Conservation (phyloP, 2,113 vertebrate genomes). For the Brienomyrus longianalis region DNA sequence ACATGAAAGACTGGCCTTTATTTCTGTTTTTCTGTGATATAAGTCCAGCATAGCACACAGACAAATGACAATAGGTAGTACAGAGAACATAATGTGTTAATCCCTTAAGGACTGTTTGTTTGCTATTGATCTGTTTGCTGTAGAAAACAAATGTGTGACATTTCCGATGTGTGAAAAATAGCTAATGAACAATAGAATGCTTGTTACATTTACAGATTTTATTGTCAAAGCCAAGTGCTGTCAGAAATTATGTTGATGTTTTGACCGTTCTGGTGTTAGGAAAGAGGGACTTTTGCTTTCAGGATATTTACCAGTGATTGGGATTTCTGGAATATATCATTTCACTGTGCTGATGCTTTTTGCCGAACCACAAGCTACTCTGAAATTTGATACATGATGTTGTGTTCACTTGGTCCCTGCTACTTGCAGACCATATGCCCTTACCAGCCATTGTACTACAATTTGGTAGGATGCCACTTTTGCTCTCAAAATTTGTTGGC, state of each 20-base stretch:
- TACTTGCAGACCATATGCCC: neutral
- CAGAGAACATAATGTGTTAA: neutral
- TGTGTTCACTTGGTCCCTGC: neutral
- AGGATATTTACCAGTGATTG: neutral
- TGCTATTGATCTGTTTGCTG: neutral
- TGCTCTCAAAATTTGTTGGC: neutral
- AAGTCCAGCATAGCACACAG: neutral
- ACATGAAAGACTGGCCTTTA: neutral
- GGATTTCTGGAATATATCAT: neutral
- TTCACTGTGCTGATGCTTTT: neutral
- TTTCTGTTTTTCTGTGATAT: neutral
- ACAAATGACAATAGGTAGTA: neutral
- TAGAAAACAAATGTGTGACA: neutral
- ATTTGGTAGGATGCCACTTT: neutral
- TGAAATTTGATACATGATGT: neutral
- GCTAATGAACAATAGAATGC: slow-evolving; percentile 6
- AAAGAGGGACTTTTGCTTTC: neutral
- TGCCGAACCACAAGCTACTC: neutral
- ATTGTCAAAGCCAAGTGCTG: neutral
- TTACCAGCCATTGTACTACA: neutral
- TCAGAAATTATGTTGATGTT: neutral
- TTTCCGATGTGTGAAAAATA: neutral
- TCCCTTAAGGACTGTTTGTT: slow-evolving; percentile 5
- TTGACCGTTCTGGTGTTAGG: neutral
- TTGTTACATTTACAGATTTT: neutral